Evolutionary conservation across 2,113 vertebrate species (phyloP).

Genomic region (Ptilonorhynchus violaceus): DNA sequence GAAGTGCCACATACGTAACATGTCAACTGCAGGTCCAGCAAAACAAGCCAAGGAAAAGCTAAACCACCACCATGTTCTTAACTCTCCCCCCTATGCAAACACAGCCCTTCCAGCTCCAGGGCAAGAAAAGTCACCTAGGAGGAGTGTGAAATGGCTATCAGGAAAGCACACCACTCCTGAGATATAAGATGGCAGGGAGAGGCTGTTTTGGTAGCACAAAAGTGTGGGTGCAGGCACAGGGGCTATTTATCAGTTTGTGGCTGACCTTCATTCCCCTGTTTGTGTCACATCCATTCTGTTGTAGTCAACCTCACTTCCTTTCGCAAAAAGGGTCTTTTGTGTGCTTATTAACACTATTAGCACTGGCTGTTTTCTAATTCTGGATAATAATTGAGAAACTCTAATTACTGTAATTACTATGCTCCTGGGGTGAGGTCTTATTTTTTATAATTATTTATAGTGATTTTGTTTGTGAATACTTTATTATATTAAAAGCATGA

Average conservation of each 20-base stretch:
- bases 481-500: conserved; percentile 3
- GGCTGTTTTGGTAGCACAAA: neutral
- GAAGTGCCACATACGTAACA: neutral
- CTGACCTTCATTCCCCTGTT: neutral
- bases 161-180: neutral
- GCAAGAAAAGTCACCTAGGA: neutral
- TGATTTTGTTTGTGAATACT: neutral
- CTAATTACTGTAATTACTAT: conserved; percentile 52
- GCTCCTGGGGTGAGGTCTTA: conserved; percentile 22
- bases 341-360: conserved; percentile 51
- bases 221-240: accelerated
- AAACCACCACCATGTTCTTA: neutral
- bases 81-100: neutral
- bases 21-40: neutral
- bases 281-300: neutral
- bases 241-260: neutral
- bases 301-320: neutral
- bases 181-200: neutral
- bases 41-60: neutral
- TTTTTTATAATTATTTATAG: conserved; percentile 35
- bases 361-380: conserved; percentile 32
- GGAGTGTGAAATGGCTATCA: neutral
- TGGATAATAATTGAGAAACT: conserved; percentile 25
- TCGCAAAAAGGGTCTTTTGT: neutral
- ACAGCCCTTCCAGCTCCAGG: neutral